These are phyloP conservation scores for Simalia tracyae DNA, from an alignment of 2,797 vertebrate species.

Conservation along the genomic window DNA sequence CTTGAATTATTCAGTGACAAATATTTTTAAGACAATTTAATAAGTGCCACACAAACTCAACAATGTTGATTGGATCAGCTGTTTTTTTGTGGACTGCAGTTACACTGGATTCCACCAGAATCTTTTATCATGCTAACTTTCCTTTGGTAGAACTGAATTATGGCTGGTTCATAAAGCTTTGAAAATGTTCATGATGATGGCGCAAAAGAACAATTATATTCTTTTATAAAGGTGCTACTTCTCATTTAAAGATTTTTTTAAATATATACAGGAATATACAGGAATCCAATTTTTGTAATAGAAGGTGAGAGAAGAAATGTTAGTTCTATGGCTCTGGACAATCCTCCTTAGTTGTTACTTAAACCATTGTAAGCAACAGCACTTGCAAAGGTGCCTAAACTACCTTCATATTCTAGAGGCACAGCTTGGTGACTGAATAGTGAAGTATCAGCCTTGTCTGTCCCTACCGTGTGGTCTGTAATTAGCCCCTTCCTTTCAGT, in stretches of 20 bases:
- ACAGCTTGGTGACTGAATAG: conserved; percentile 27
- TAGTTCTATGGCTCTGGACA: conserved; percentile 40
- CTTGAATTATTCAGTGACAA: conserved; percentile 67
- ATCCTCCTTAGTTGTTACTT: conserved; percentile 46
- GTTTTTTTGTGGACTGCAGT: conserved; percentile 48
- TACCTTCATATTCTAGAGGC: conserved; percentile 34
- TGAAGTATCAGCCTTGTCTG: neutral
- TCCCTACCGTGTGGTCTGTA: conserved; percentile 1
- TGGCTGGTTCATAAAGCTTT: conserved; percentile 43
- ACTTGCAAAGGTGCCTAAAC: conserved; percentile 33
- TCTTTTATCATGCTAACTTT: conserved; percentile 35
- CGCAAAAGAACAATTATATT: conserved; percentile 39
- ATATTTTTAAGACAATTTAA: conserved; percentile 61
- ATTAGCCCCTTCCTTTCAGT: conserved; percentile 26
- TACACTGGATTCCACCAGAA: conserved; percentile 23
- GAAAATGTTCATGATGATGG: conserved; percentile 41
- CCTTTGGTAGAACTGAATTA: conserved; percentile 44
- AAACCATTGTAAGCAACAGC: conserved; percentile 42
- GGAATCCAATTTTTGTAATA: conserved; percentile 47
- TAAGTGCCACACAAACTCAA: conserved; percentile 62
- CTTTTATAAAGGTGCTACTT: conserved; percentile 41
- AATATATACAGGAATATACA: neutral
- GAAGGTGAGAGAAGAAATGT: conserved; percentile 33
- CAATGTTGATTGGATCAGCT: conserved; percentile 47
- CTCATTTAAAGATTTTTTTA: conserved; percentile 36